Percentiles rank a stretch among this genome's conserved stretches.
Conservation (phyloP, 2,888 invertebrate genomes). For the Cheilosia vulpina region DNA sequence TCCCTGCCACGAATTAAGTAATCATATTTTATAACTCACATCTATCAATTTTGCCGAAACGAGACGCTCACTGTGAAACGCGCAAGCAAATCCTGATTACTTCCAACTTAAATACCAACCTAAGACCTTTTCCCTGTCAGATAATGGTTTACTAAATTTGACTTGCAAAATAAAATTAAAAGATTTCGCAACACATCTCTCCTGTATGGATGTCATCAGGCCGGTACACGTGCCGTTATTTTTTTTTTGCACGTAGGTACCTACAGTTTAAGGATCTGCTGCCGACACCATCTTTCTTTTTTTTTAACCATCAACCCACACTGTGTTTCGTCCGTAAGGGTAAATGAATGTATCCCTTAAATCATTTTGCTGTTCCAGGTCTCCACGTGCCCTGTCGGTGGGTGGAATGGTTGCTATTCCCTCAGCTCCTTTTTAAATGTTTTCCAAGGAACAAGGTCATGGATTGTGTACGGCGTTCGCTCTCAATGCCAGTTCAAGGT, state of each 20-base stretch:
- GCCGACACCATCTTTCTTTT: constrained; percentile 22
- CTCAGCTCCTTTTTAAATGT: constrained; percentile 63
- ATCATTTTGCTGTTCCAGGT: constrained; percentile 61
- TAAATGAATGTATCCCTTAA: constrained; percentile 61
- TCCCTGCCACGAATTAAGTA: no score
- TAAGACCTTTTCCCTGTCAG: constrained; percentile 11
- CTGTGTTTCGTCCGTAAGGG: constrained; percentile 2
- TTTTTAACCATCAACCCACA: background rate
- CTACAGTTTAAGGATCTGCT: constrained; percentile 6
- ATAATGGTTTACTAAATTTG: constrained; percentile 43
- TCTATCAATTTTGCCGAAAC: no score
- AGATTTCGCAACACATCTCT: constrained; percentile 7
- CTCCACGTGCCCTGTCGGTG: constrained; percentile 52
- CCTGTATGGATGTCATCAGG: constrained; percentile 45
- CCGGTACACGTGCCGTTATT: constrained; percentile 63
- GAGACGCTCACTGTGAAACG: no score
- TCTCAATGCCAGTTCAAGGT: constrained; percentile 70
- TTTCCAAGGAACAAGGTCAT: constrained; percentile 74
- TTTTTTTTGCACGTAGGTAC: constrained; percentile 21
- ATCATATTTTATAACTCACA: no score
- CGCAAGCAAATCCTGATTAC: no score
- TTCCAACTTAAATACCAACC: background rate
- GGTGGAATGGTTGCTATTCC: constrained; percentile 12
- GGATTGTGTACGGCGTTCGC: constrained; percentile 63
- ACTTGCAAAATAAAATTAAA: constrained; percentile 9